These are phyloP conservation scores for Drosophila pegasa DNA, from an alignment of 2,888 invertebrate genomes.

Conservation along the genomic window DNA sequence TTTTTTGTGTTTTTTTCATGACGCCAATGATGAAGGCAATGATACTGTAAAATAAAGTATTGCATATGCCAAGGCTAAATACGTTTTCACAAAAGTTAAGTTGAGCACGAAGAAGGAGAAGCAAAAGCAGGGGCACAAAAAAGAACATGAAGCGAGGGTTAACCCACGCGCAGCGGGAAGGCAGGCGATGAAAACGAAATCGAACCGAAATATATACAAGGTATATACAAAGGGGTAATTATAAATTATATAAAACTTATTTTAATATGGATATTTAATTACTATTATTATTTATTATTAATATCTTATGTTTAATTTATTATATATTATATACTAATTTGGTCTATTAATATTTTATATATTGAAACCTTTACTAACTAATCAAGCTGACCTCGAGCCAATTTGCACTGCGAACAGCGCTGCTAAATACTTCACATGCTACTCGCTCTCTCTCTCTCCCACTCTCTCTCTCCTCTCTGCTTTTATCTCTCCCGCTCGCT, in stretches of 20 bases:
- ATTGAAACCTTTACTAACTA: neutral
- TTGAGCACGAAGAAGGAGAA: neutral
- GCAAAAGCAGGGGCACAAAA: neutral
- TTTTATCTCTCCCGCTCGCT: too few relatives aligned
- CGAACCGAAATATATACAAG: neutral
- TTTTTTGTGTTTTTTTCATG: slow-evolving; percentile 40
- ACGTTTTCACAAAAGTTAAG: slow-evolving; percentile 9
- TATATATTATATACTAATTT: neutral
- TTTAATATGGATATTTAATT: too few relatives aligned
- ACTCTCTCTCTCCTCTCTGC: neutral
- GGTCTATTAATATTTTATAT: neutral
- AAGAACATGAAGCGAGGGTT: neutral
- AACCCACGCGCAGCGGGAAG: neutral
- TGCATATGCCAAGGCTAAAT: slow-evolving; percentile 57
- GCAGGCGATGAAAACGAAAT: neutral
- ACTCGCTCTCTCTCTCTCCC: neutral
- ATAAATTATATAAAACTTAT: neutral
- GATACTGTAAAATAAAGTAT: slow-evolving; percentile 44
- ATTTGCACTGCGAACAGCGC: slow-evolving; percentile 1
- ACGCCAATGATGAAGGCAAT: slow-evolving; percentile 50
- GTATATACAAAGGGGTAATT: too few relatives aligned
- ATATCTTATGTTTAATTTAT: too few relatives aligned
- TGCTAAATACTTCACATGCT: slow-evolving; percentile 22
- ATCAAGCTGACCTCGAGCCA: slow-evolving; percentile 19
- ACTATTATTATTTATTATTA: too few relatives aligned